A percentile compares a stretch with the other conserved stretches of the same genome.
Conservation (phyloP, 2,888 invertebrate genomes). For the Leptopilina syphax region DNA sequence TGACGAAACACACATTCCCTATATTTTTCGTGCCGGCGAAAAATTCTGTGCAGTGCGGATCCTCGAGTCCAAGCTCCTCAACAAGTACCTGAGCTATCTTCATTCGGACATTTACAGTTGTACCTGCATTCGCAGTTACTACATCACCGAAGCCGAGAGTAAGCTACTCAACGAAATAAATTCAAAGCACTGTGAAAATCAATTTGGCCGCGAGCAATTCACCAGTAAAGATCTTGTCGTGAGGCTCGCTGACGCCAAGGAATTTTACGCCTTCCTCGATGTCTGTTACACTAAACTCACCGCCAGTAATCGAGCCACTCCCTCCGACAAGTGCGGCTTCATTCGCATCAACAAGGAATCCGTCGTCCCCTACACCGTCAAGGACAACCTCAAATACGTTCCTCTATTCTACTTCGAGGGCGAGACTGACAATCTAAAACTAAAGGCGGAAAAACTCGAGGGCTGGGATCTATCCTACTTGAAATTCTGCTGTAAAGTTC, state of each 20-base stretch:
- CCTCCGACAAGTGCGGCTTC: conserved; percentile 89
- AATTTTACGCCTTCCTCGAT: conserved; percentile 93
- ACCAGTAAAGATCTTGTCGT: conserved; percentile 94
- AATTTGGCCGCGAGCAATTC: conserved; percentile 92
- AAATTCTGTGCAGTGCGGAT: conserved; percentile 96
- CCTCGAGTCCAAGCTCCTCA: conserved; percentile 93
- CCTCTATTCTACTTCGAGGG: conserved; percentile 94
- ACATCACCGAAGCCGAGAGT: conserved; percentile 94
- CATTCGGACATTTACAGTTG: conserved; percentile 94
- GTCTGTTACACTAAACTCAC: conserved; percentile 92
- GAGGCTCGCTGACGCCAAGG: conserved; percentile 90
- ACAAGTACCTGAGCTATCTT: conserved; percentile 91
- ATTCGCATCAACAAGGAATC: conserved; percentile 95
- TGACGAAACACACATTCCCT: conserved; percentile 92
- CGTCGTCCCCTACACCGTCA: conserved; percentile 93
- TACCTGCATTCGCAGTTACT: conserved; percentile 94
- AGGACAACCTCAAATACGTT: conserved; percentile 90
- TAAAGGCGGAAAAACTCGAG: conserved; percentile 90
- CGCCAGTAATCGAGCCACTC: conserved; percentile 80
- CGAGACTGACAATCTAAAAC: conserved; percentile 93
- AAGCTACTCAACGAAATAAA: conserved; percentile 95
- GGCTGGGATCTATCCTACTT: conserved; percentile 96
- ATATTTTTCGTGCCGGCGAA: conserved; percentile 89
- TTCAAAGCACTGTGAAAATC: conserved; percentile 92
- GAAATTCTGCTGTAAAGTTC: conserved; percentile 96